Evolutionary conservation across 1,140 invertebrate genomes (phyloP).

Genomic region (Lamellibrachia luymesi): DNA sequence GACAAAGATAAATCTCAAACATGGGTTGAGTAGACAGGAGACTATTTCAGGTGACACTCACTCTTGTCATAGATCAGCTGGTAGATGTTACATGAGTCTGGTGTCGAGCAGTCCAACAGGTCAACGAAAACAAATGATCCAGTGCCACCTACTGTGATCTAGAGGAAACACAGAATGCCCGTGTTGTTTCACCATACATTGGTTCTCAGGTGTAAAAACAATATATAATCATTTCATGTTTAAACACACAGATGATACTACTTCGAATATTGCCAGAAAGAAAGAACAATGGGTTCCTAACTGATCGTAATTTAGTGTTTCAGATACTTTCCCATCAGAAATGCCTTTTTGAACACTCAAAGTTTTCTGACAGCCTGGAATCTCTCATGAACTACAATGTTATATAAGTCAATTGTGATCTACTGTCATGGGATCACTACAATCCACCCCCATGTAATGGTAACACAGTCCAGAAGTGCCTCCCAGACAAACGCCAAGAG

Average conservation of each 20-base stretch:
- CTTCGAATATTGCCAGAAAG: no score
- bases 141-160: constrained; percentile 3
- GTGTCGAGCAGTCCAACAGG: not conserved
- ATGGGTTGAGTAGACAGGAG: not conserved
- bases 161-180: not conserved
- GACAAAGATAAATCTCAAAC: not conserved
- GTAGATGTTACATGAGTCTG: not conserved
- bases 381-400: no score
- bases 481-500: not conserved
- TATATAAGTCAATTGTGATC: no score
- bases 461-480: not conserved
- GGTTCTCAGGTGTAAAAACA: not conserved
- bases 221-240: not conserved
- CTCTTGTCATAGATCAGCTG: not conserved
- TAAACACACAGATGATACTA: no score
- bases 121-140: not conserved
- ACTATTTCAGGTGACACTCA: not conserved
- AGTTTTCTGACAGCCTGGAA: no score
- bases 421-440: no score
- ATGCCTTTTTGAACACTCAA: no score
- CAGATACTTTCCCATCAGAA: no score
- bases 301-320: no score
- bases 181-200: not conserved
- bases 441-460: not conserved
- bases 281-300: no score